Evolutionary conservation across 2,113 vertebrate species (phyloP), one percentile per base, ranked within the genome.

Genomic region (Anseranas semipalmata): DNA sequence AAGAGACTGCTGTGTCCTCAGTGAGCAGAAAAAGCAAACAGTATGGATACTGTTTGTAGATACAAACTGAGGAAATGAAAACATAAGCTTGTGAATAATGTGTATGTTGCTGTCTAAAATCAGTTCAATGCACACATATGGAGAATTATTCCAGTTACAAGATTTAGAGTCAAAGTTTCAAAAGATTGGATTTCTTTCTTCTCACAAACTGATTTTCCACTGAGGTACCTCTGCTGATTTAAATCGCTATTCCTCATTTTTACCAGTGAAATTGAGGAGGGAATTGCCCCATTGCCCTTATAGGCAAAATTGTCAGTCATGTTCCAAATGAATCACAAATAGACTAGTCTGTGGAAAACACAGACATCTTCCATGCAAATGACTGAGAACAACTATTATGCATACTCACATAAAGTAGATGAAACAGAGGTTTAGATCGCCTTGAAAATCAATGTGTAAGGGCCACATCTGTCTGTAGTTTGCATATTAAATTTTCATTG

Each of bases 381-480:
- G 4, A 12, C n/a, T 84, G 46, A 41, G 41, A 96, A 67, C 32
- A 87, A 11, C 56, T 91, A 35, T 63, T 76, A 76, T 8, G 1
- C 39, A 55, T 74, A 10, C 59, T 90, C 28, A 72, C 9, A 75
- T 72, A 78, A 75, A 56, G 39, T 7, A 93, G 68, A 75, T 72
- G 19, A 94, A 93, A 84, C n/a, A 12, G 67, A 81, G 72, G 68
- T 53, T 86, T 71, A 72, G 68, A 74, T 77, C 32, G 16, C 65
- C 92, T 92, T 93, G 83, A 92, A 96, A 92, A 75, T 55, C 48
- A 35, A 28, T 58, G 13, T 71, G 12, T 80, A 88, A 75, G 46
- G 39, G 16, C 59, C 68, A 65, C 59, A 92, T 81, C 60, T 90
- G 79, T 50, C 68, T 90, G 75, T 77, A 81, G 76, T 78, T 90